These are phyloP conservation scores for Sinopyrophorus schimmeli DNA, from an alignment of 2,888 invertebrate genomes.

Conservation along the genomic window DNA sequence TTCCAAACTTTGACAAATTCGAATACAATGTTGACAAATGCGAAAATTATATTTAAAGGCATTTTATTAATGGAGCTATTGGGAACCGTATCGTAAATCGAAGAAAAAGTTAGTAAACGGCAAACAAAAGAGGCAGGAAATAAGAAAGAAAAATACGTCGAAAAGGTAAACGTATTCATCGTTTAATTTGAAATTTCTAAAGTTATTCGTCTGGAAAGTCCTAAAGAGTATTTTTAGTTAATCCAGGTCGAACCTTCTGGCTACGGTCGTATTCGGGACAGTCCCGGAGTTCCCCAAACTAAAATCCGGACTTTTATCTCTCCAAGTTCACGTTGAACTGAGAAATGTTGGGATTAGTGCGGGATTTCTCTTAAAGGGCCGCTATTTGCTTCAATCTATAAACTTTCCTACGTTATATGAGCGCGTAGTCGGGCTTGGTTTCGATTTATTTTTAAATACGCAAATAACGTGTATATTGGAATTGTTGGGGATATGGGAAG, in stretches of 20 bases:
- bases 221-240: conserved; percentile 28
- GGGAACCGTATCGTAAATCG: too few species aligned
- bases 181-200: too few species aligned
- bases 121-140: too few species aligned
- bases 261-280: conserved; percentile 23
- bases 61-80: too few species aligned
- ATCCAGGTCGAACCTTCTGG: conserved; percentile 33
- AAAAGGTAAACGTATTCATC: too few species aligned
- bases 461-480: too few species aligned
- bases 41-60: too few species aligned
- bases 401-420: conserved; percentile 34
- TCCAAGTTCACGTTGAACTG: conserved; percentile 41
- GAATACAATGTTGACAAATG: too few species aligned
- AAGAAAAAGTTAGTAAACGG: too few species aligned
- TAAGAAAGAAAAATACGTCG: too few species aligned
- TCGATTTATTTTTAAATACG: conserved; percentile 31
- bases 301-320: conserved; percentile 39
- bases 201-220: conserved; percentile 17
- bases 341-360: conserved; percentile 42
- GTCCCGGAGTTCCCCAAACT: conserved; percentile 32
- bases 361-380: conserved; percentile 38
- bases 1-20: too few species aligned
- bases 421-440: conserved; percentile 36
- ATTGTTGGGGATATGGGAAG: too few species aligned
- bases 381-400: conserved; percentile 37